Conservation (phyloP, 2,797 vertebrate species). For the Chaunax sp. region DNA sequence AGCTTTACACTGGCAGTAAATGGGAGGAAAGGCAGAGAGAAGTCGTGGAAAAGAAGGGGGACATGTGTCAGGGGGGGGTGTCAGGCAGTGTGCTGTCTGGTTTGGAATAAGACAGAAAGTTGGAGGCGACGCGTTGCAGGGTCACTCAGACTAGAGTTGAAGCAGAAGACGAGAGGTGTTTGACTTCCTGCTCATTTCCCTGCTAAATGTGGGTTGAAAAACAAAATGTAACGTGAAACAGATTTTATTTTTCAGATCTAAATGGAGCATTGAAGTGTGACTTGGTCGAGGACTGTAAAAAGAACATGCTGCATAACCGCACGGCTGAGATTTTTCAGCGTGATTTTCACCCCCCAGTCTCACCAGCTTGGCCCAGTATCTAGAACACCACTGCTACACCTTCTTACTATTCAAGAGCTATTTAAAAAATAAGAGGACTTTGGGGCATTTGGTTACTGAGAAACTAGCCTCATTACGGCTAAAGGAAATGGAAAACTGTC, state of each 20-base stretch:
- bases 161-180: constrained; percentile 2
- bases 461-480: constrained; percentile 75
- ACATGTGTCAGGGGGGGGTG: constrained; percentile 31
- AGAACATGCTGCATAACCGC: constrained; percentile 15
- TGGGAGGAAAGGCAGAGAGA: constrained; percentile 76
- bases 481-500: constrained; percentile 79
- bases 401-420: constrained; percentile 65
- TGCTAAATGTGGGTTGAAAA: constrained; percentile 15
- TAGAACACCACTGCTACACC: constrained; percentile 55
- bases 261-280: constrained; percentile 42
- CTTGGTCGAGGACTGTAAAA: constrained; percentile 11
- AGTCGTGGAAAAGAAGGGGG: constrained; percentile 48
- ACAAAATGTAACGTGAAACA: constrained; percentile 28
- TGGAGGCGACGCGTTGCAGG: constrained; percentile 1
- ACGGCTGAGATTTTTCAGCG: constrained; percentile 24
- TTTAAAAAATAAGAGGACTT: constrained; percentile 71
- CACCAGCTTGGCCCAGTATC: constrained; percentile 35
- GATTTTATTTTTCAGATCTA: constrained; percentile 39
- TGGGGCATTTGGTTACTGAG: constrained; percentile 74
- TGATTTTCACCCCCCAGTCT: neutral
- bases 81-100: constrained; percentile 16
- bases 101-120: neutral
- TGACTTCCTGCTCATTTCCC: constrained; percentile 11
- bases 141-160: neutral
- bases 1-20: constrained; percentile 84